Conservation (phyloP, 2,113 vertebrate species). For the Tapirus terrestris region DNA sequence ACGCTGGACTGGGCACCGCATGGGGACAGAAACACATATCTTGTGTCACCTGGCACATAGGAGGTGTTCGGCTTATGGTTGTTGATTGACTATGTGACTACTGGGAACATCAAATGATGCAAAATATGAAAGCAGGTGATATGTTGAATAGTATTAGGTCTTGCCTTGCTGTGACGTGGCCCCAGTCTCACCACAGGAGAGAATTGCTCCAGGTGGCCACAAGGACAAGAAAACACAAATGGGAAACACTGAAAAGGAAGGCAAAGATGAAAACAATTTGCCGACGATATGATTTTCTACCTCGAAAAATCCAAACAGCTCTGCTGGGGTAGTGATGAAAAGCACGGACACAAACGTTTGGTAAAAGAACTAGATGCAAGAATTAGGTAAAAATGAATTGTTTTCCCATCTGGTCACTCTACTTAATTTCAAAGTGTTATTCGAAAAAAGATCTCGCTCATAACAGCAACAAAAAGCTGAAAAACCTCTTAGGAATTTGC, state of each 20-base stretch:
- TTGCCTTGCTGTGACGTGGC: accelerated
- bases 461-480: neutral
- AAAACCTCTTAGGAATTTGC: neutral
- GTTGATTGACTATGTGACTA: neutral
- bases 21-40: neutral
- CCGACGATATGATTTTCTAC: neutral
- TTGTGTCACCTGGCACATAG: accelerated
- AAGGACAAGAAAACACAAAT: constrained; percentile 35
- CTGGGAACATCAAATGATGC: neutral
- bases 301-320: neutral
- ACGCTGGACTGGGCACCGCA: accelerated
- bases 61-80: neutral
- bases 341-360: neutral
- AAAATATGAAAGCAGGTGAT: neutral
- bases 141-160: accelerated
- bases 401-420: too few relatives aligned
- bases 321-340: neutral
- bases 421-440: neutral
- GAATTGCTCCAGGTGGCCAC: neutral
- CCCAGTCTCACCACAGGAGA: neutral
- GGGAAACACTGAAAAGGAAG: neutral
- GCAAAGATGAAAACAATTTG: neutral
- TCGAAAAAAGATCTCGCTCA: neutral
- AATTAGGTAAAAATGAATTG: neutral
- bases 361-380: neutral